Conservation (phyloP, 2,797 vertebrate species). For the Acipenser ruthenus region DNA sequence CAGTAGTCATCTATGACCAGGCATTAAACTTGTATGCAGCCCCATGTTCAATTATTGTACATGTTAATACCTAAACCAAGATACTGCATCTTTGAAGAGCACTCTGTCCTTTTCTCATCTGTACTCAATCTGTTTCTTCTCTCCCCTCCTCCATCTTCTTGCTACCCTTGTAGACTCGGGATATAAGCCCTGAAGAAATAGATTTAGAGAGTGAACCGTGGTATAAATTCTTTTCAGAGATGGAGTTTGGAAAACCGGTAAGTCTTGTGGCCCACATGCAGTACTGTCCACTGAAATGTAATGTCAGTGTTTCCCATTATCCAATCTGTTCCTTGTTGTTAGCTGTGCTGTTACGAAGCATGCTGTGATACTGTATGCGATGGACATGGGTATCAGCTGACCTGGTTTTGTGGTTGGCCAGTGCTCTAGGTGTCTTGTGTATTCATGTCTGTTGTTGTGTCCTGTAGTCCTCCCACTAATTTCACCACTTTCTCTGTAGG, state of each 20-base stretch:
- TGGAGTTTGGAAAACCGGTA: constrained; percentile 99
- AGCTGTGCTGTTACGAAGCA: constrained; percentile 10
- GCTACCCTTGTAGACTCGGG: constrained; percentile 89
- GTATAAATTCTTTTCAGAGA: constrained; percentile 99
- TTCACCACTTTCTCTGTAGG: too few relatives aligned
- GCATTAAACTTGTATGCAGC: too few relatives aligned
- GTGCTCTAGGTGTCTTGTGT: background rate
- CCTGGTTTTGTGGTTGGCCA: background rate
- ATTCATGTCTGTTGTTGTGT: background rate
- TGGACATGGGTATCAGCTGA: background rate
- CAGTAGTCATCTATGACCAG: too few relatives aligned
- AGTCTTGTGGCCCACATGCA: constrained; percentile 69
- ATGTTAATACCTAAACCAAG: too few relatives aligned
- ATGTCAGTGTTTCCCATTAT: constrained; percentile 29
- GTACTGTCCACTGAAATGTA: constrained; percentile 35
- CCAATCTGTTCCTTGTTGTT: constrained; percentile 13
- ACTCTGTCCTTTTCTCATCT: constrained; percentile 55
- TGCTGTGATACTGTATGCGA: background rate
- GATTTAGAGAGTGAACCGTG: constrained; percentile 99
- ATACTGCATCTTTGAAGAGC: constrained; percentile 65
- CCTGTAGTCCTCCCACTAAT: background rate
- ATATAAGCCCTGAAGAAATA: constrained; percentile 98
- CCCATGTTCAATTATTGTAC: too few relatives aligned
- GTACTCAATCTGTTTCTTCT: constrained; percentile 87
- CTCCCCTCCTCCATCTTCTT: constrained; percentile 75